Evolutionary conservation across 2,888 invertebrate genomes (phyloP).

Genomic region (Dioctria rufipes): DNA sequence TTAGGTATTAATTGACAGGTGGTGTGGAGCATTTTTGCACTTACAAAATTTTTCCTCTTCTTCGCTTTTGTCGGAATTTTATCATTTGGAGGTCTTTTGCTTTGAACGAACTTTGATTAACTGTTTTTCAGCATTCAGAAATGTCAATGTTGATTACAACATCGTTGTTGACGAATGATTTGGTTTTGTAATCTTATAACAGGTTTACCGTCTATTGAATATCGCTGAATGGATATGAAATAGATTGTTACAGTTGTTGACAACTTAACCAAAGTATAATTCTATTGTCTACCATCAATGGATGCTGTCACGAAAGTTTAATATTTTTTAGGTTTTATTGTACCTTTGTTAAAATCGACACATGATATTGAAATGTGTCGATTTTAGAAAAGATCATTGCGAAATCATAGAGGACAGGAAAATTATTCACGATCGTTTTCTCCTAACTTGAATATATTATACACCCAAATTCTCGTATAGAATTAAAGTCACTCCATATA

Average conservation of each 20-base stretch:
- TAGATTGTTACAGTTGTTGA: not conserved
- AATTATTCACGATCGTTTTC: no score
- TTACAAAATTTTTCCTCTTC: constrained; percentile 11
- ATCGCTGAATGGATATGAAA: not conserved
- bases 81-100: constrained; percentile 23
- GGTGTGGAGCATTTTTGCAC: constrained; percentile 23
- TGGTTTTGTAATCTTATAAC: not conserved
- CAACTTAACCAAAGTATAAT: not conserved
- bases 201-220: constrained; percentile 11
- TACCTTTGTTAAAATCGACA: not conserved
- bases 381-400: no score
- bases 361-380: no score
- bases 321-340: not conserved
- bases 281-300: not conserved
- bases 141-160: constrained; percentile 43
- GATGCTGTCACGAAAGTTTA: not conserved
- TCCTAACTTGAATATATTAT: no score
- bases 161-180: constrained; percentile 34
- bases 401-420: no score
- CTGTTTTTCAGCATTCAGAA: constrained; percentile 24
- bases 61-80: not conserved
- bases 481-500: no score
- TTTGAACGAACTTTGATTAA: constrained; percentile 14
- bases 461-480: no score
- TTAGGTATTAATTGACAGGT: constrained; percentile 33